A percentile compares a stretch with the other conserved stretches of the same genome.
phyloP scores from a whole-genome alignment of 2,113 vertebrate genomes.

The Aphyosemion australe region DNA sequence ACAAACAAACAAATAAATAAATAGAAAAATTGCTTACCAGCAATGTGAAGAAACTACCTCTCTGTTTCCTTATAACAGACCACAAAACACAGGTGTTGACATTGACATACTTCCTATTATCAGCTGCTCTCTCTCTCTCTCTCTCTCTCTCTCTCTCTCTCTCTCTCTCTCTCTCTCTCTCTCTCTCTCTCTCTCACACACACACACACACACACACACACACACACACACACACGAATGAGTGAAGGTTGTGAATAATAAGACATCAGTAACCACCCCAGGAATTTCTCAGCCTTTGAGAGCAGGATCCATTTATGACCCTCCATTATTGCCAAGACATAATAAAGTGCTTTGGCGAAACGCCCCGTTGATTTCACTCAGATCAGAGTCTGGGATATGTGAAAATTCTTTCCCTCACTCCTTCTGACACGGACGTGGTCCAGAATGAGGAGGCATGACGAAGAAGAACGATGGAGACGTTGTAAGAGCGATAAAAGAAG shows the following conservation, averaged over 20 bases:
- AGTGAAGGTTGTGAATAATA: conserved; percentile 40
- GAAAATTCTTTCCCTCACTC: conserved; percentile 2
- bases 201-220: too few relatives aligned
- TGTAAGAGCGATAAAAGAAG: background rate
- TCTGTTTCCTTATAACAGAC: background rate
- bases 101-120: conserved; percentile 25
- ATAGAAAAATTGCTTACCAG: too few relatives aligned
- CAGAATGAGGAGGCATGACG: background rate
- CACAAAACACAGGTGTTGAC: conserved; percentile 3
- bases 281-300: conserved; percentile 30
- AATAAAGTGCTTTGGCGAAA: conserved; percentile 29
- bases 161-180: too few relatives aligned
- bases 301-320: conserved; percentile 42
- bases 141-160: too few relatives aligned
- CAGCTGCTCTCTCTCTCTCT: too few relatives aligned
- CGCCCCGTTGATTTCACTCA: conserved; percentile 12
- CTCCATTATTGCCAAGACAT: conserved; percentile 22
- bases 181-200: too few relatives aligned
- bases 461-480: background rate
- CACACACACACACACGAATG: conserved; percentile 16
- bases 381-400: conserved; percentile 13
- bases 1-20: too few relatives aligned
- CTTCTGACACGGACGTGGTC: conserved; percentile 1
- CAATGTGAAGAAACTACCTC: background rate
- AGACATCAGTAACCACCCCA: conserved; percentile 23